Conservation (phyloP, 2,888 invertebrate genomes). For the Caradrina kadenii region DNA sequence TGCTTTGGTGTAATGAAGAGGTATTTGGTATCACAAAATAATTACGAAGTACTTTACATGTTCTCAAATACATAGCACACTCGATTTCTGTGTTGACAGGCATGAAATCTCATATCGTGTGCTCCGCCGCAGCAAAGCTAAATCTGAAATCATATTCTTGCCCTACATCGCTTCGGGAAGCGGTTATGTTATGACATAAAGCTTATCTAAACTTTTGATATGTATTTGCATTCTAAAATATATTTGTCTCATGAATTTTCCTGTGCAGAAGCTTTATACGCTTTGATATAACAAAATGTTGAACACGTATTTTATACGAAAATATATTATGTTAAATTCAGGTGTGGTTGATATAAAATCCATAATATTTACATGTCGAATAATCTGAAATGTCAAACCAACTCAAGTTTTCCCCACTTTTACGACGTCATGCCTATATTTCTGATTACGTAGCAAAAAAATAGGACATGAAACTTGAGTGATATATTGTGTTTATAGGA, state of each 20-base stretch:
- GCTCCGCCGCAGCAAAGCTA: constrained; percentile 34
- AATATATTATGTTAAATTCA: constrained; percentile 1
- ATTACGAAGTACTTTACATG: constrained; percentile 13
- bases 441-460: not conserved
- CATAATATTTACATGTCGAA: not conserved
- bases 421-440: constrained; percentile 4
- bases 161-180: constrained; percentile 43
- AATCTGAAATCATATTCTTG: constrained; percentile 55
- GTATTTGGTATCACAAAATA: constrained; percentile 6
- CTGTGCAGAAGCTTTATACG: not conserved
- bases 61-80: constrained; percentile 17
- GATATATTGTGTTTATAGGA: constrained; percentile 10
- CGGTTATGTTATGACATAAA: constrained; percentile 28
- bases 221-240: constrained; percentile 37
- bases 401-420: not conserved
- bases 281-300: constrained; percentile 2
- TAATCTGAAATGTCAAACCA: constrained; percentile 6
- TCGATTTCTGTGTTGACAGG: constrained; percentile 37
- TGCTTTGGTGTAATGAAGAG: not conserved
- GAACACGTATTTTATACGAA: not conserved
- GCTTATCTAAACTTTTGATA: constrained; percentile 47
- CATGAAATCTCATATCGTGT: constrained; percentile 34
- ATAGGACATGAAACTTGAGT: not conserved
- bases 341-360: not conserved
- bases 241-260: constrained; percentile 15